Evolutionary conservation across 2,797 vertebrate species (phyloP).

Genomic region (Spinibarbus caldwelli): DNA sequence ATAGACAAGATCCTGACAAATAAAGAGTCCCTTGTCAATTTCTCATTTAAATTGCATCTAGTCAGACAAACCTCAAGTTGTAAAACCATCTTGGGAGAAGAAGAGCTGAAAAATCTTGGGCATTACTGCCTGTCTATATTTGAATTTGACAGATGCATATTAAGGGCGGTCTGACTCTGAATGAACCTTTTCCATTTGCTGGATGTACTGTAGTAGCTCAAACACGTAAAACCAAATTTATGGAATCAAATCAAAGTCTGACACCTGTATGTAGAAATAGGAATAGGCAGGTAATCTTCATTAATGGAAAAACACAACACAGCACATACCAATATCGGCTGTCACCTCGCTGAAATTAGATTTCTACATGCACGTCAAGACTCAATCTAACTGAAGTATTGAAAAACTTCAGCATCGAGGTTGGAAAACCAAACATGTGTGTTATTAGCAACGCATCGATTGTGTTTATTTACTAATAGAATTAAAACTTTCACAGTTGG

Average conservation of each 20-base stretch:
- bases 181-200: constrained; percentile 71
- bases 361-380: constrained; percentile 83
- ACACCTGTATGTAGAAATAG: constrained; percentile 83
- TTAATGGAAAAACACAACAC: constrained; percentile 80
- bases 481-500: constrained; percentile 18
- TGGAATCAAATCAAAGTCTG: constrained; percentile 84
- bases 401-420: constrained; percentile 41
- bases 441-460: constrained; percentile 13
- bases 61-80: constrained; percentile 17
- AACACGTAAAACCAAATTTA: constrained; percentile 78
- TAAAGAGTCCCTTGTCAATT: constrained; percentile 32
- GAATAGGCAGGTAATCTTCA: constrained; percentile 80
- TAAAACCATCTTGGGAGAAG: constrained; percentile 46
- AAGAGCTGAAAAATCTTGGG: constrained; percentile 41
- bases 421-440: constrained; percentile 32
- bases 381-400: constrained; percentile 72
- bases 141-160: constrained; percentile 63
- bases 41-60: constrained; percentile 34
- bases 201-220: constrained; percentile 72
- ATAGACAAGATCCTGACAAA: constrained; percentile 26
- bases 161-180: constrained; percentile 49
- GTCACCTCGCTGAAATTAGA: constrained; percentile 81
- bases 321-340: constrained; percentile 76
- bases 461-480: constrained; percentile 16
- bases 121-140: constrained; percentile 57